These are phyloP conservation scores for Smutsia gigantea DNA, from an alignment of 2,797 vertebrate genomes.

Conservation along the genomic window DNA sequence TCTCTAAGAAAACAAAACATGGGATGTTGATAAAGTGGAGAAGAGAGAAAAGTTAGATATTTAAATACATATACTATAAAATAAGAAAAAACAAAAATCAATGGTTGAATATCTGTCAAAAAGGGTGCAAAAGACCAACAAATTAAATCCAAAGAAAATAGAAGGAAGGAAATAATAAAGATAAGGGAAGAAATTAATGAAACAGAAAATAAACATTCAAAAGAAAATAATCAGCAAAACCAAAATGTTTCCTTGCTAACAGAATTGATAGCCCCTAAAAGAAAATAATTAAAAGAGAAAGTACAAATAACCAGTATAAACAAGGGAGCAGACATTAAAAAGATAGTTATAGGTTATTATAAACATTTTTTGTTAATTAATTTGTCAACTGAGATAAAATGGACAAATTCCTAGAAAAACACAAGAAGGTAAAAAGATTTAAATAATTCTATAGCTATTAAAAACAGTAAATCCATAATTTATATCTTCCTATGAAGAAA, in stretches of 20 bases:
- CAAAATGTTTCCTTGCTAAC: slow-evolving; percentile 33
- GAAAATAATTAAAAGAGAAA: slow-evolving; percentile 38
- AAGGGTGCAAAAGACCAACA: slow-evolving; percentile 37
- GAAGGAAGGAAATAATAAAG: slow-evolving; percentile 54
- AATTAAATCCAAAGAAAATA: slow-evolving; percentile 49
- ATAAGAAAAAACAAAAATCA: neutral
- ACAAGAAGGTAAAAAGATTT: slow-evolving; percentile 14
- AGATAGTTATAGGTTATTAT: neutral
- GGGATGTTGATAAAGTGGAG: neutral
- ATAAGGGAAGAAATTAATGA: slow-evolving; percentile 36
- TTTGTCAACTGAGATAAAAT: neutral
- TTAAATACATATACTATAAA: neutral
- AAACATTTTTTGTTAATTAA: slow-evolving; percentile 19
- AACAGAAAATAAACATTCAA: slow-evolving; percentile 60
- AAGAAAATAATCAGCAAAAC: slow-evolving; percentile 55
- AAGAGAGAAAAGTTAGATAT: neutral
- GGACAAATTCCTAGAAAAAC: slow-evolving; percentile 28
- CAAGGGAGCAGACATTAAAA: neutral
- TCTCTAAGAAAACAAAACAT: neutral
- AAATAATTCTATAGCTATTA: slow-evolving; percentile 28
- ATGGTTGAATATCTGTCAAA: neutral
- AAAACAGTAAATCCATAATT: slow-evolving; percentile 41
- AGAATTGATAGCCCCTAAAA: slow-evolving; percentile 22
- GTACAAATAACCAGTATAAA: neutral
- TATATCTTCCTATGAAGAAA: slow-evolving; percentile 24